Base-by-base conservation (phyloP, 2,113 vertebrate genomes). In the Leptocoma aspasia region DNA sequence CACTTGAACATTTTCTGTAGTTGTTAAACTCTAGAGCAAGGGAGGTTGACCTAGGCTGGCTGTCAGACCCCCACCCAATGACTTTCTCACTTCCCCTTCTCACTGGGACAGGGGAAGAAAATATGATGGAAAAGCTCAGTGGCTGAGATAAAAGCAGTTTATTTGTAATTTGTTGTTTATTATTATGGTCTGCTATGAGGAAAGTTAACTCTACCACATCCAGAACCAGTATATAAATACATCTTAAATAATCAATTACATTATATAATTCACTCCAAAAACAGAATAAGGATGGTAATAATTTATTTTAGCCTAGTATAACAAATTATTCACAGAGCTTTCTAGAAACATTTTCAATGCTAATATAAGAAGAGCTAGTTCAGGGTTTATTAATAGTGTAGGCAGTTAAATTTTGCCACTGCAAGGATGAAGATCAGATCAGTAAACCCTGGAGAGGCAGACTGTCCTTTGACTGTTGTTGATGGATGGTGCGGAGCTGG, bases 51-150 rank as follows among this genome's bases (percentile, higher is more conserved):
- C 8, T 10, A 50, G 24, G 3, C 26, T 73, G 35, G 13, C 8
- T 56, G 17, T 10, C n/a, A 85, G 23, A 78, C 3, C 11, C 15
- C 8, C 7, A 41, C 5, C 2, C 13, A 19, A 11, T 42, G 20
- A 54, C 6, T 41, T 23, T 39, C n/a, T 42, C 18, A 64, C 13
- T 73, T 9, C 4, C 2, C 6, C 4, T 50, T n/a, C 27, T 85
- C 20, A 52, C 7, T 7, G 39, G 8, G 8, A 44, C 12, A 30
- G 11, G 3, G 13, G 10, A 81, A 73, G 17, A 82, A 81, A 69
- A 54, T 21, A 69, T 1, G 2, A 24, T 27, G 13, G 22, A 49
- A 76, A 80, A 68, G 9, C 14, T 33, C 0, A 0, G 20, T 8
- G 63, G 7, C 8, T 73, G 54, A 41, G 16, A 61, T 53, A n/a